phyloP scores from a whole-genome alignment of 2,888 invertebrate genomes.

The Dasysyrphus tricinctus region DNA sequence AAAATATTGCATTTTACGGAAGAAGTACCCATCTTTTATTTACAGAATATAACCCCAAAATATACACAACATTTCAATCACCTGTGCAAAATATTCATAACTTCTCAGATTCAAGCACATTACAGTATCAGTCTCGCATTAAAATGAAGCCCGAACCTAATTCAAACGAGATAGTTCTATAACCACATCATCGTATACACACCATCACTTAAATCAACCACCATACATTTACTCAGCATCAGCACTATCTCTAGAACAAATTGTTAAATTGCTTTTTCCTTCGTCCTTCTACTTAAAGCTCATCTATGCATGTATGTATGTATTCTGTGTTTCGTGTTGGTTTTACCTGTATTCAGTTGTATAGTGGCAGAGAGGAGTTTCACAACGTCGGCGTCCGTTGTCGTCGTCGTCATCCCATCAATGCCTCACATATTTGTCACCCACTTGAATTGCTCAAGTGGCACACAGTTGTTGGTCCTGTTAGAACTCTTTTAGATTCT shows the following conservation, averaged over 20 bases:
- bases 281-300: slow-evolving; percentile 2
- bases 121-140: not conserved
- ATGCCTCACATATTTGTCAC: slow-evolving; percentile 54
- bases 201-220: not conserved
- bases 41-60: not conserved
- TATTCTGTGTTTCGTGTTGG: not conserved
- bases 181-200: not conserved
- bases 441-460: slow-evolving; percentile 60
- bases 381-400: slow-evolving; percentile 6
- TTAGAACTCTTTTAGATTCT: slow-evolving; percentile 12
- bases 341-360: not conserved
- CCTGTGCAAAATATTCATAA: not conserved
- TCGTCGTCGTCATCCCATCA: slow-evolving; percentile 13
- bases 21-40: not conserved
- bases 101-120: not conserved
- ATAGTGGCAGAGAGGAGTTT: slow-evolving; percentile 2
- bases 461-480: slow-evolving; percentile 28
- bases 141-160: not conserved
- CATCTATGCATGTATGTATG: not conserved
- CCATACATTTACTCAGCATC: not conserved
- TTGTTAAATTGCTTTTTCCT: slow-evolving; percentile 12
- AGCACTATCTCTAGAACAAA: not conserved
- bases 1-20: not conserved
- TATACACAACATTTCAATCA: not conserved
- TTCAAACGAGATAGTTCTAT: not conserved